Conservation (phyloP, 2,113 vertebrate species). For the Vidua macroura region DNA sequence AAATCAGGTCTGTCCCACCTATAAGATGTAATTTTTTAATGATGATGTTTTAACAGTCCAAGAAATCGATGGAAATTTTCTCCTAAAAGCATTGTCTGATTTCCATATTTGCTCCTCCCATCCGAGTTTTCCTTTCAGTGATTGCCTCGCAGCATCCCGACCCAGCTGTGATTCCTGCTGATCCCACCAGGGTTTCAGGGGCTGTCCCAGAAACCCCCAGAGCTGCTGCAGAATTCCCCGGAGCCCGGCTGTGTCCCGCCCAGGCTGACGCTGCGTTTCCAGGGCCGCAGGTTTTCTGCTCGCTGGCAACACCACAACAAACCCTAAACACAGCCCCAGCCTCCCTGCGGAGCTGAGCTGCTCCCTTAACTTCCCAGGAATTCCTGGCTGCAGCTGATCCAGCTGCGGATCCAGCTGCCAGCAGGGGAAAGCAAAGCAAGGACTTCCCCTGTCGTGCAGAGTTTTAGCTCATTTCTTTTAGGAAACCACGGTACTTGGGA, state of each 20-base stretch:
- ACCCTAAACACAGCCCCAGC: not conserved
- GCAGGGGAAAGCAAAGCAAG: not conserved
- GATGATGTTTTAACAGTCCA: not conserved
- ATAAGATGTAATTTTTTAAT: rapidly evolving
- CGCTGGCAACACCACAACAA: not conserved
- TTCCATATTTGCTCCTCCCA: not conserved
- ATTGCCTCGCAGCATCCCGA: rapidly evolving
- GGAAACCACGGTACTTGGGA: rapidly evolving
- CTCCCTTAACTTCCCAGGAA: rapidly evolving
- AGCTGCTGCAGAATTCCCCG: rapidly evolving
- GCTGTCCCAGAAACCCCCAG: not conserved
- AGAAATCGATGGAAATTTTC: rapidly evolving
- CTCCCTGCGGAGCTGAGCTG: not conserved
- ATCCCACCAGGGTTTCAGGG: rapidly evolving
- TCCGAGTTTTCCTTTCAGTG: not conserved
- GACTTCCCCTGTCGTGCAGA: not conserved
- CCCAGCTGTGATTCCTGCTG: rapidly evolving
- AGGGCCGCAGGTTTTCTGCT: not conserved
- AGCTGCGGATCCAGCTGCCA: not conserved
- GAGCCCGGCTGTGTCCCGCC: rapidly evolving
- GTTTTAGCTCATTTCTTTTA: not conserved
- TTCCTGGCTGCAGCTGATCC: not conserved
- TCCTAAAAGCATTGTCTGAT: rapidly evolving
- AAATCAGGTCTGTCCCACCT: not conserved
- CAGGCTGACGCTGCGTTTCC: not conserved